phyloP scores from a whole-genome alignment of 2,797 vertebrate species.

The Erithacus rubecula region DNA sequence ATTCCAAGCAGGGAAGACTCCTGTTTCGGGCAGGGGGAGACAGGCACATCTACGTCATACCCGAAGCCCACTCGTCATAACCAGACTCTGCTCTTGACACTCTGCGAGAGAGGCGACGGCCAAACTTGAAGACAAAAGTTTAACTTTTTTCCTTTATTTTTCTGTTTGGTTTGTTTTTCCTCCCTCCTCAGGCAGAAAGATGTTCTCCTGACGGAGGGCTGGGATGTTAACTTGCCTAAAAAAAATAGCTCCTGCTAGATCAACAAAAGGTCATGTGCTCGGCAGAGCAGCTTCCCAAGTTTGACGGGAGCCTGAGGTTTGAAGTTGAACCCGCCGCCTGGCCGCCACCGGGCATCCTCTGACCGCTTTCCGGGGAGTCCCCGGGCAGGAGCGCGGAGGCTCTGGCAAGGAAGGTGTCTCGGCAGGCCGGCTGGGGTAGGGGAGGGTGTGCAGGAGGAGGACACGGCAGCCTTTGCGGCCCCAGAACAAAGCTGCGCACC shows the following conservation, averaged over 20 bases:
- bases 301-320: conserved; percentile 61
- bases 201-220: conserved; percentile 24
- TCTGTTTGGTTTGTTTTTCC: background rate
- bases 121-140: conserved; percentile 51
- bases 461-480: background rate
- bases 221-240: conserved; percentile 58
- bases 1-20: conserved; percentile 24
- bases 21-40: conserved; percentile 10
- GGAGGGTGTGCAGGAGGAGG: background rate
- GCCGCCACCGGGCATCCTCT: conserved; percentile 35
- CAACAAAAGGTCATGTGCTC: conserved; percentile 77
- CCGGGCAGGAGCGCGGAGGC: background rate
- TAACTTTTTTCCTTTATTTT: background rate
- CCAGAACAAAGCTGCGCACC: conserved; percentile 3
- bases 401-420: background rate
- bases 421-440: background rate
- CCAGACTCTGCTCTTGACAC: conserved; percentile 57
- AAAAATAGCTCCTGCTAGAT: conserved; percentile 52
- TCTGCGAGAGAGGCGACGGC: background rate
- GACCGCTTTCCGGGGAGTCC: background rate
- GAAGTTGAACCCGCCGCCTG: conserved; percentile 49
- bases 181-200: background rate
- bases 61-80: background rate
- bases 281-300: conserved; percentile 71
- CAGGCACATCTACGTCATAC: background rate